Evolutionary conservation across 1,140 invertebrate species (phyloP).

Genomic region (Dinothrombium tinctorium): DNA sequence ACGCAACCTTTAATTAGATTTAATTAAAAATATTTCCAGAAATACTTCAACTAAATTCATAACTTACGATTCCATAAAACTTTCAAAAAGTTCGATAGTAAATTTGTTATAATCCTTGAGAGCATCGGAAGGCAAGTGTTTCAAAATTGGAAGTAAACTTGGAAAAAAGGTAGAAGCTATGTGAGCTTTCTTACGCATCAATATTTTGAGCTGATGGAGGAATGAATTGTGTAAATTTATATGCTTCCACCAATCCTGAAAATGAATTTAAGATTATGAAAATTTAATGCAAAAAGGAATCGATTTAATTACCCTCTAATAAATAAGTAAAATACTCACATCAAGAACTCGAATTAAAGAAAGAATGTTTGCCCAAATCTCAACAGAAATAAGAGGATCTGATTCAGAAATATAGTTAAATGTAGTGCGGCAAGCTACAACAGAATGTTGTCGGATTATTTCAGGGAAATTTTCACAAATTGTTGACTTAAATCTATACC

Average conservation of each 20-base stretch:
- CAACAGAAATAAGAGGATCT: slow-evolving; percentile 35
- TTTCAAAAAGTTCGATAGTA: slow-evolving; percentile 38
- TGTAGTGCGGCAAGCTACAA: slow-evolving; percentile 31
- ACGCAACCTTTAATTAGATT: too few relatives aligned
- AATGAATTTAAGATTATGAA: slow-evolving; percentile 9
- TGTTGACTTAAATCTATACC: slow-evolving; percentile 36
- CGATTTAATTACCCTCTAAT: neutral
- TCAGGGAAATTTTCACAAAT: slow-evolving; percentile 29
- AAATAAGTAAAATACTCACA: slow-evolving; percentile 22
- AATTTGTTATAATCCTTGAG: slow-evolving; percentile 28
- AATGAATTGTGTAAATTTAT: slow-evolving; percentile 41
- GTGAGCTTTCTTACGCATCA: slow-evolving; percentile 37
- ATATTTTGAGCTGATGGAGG: slow-evolving; percentile 38
- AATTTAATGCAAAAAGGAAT: neutral
- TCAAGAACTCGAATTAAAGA: slow-evolving; percentile 30
- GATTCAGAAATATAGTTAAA: slow-evolving; percentile 42
- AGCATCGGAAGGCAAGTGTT: slow-evolving; percentile 33
- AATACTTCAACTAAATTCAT: too few relatives aligned
- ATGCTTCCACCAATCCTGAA: slow-evolving; percentile 38
- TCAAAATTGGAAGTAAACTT: slow-evolving; percentile 43
- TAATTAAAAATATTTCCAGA: too few relatives aligned
- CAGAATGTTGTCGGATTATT: slow-evolving; percentile 26
- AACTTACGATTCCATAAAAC: too few relatives aligned
- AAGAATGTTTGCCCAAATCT: slow-evolving; percentile 43
- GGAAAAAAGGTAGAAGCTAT: slow-evolving; percentile 42